Percentiles rank a stretch among this genome's conserved stretches.
These are phyloP conservation scores for Boloria selene DNA, from an alignment of 2,888 invertebrate genomes.

Conservation along the genomic window DNA sequence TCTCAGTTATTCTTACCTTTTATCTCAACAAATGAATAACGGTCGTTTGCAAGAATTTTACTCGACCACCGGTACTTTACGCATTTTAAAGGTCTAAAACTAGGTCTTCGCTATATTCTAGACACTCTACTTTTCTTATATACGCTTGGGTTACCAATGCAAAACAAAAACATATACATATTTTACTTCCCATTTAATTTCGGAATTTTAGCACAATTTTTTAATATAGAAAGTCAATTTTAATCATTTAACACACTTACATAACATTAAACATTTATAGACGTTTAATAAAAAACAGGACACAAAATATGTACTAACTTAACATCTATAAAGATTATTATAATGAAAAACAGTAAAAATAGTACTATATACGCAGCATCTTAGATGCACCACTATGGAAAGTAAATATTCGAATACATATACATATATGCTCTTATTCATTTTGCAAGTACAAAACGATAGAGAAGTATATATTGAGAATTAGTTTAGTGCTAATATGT, in stretches of 20 bases:
- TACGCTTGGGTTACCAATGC: neutral
- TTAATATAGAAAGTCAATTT: conserved; percentile 4
- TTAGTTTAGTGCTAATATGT: neutral
- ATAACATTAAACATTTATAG: conserved; percentile 3
- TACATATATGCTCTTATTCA: conserved; percentile 19
- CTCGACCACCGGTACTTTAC: too few species aligned
- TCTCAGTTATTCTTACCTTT: too few species aligned
- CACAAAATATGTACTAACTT: conserved; percentile 1
- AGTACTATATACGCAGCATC: neutral
- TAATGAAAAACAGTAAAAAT: conserved; percentile 3
- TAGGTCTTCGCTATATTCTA: too few species aligned
- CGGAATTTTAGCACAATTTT: conserved; percentile 11
- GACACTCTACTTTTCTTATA: neutral
- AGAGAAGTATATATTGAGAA: conserved; percentile 22
- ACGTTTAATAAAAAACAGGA: neutral
- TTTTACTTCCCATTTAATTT: conserved; percentile 2
- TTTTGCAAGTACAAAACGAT: conserved; percentile 25
- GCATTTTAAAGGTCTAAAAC: too few species aligned
- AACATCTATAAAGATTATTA: neutral
- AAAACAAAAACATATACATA: too few species aligned
- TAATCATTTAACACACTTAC: conserved; percentile 6
- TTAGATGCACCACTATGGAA: conserved; percentile 6
- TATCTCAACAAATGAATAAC: too few species aligned
- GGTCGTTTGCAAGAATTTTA: too few species aligned
- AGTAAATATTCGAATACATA: neutral